Percentiles rank a stretch among this genome's conserved stretches.
Evolutionary conservation across 2,888 invertebrate genomes (phyloP).

Genomic region (Dasypolia templi): DNA sequence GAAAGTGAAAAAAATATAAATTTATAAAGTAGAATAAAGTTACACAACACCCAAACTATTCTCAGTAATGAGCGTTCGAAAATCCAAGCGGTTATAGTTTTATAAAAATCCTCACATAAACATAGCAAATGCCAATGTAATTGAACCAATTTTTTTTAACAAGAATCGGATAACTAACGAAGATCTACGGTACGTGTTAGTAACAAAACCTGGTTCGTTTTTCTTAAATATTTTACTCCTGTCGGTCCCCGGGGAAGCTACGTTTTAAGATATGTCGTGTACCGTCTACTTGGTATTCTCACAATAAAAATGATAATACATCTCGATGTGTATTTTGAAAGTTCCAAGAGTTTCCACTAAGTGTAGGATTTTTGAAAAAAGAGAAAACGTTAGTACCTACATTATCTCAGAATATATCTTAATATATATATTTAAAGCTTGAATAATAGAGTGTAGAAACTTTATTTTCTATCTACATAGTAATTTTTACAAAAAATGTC

Average conservation of each 20-base stretch:
- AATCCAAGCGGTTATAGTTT: not conserved
- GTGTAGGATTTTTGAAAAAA: conserved; percentile 41
- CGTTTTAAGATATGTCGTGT: conserved; percentile 48
- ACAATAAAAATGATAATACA: conserved; percentile 61
- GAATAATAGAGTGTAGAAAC: not conserved
- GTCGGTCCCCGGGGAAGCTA: conserved; percentile 39
- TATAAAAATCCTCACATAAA: not conserved
- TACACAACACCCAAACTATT: not conserved
- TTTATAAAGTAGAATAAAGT: not conserved
- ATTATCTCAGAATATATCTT: conserved; percentile 42
- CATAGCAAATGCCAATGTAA: not conserved
- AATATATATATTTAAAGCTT: conserved; percentile 17
- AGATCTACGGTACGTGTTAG: not conserved
- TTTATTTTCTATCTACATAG: not conserved
- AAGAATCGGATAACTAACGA: not conserved
- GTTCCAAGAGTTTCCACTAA: conserved; percentile 24
- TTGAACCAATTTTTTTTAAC: no score
- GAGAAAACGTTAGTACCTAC: conserved; percentile 26
- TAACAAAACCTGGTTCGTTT: not conserved
- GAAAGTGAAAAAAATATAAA: not conserved
- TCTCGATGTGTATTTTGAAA: conserved; percentile 35
- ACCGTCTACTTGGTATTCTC: conserved; percentile 45
- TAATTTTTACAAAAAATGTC: not conserved
- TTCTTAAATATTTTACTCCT: conserved; percentile 37
- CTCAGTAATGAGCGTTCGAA: no score